These are phyloP conservation scores for Nebria brevicollis DNA, from an alignment of 2,888 invertebrate genomes.

Conservation along the genomic window DNA sequence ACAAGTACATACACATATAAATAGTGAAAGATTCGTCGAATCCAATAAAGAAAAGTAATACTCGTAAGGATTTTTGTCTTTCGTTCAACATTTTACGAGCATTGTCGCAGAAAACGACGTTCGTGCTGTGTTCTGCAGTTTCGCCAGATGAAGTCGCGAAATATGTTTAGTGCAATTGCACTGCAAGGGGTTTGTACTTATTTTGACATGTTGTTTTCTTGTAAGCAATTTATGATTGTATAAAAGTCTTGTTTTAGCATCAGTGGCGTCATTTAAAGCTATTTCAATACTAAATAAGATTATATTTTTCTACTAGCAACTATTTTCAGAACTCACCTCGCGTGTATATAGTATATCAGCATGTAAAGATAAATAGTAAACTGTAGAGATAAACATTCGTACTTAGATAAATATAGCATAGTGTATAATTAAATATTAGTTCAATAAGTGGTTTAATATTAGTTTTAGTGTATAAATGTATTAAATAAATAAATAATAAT, in stretches of 20 bases:
- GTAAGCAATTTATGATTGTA: constrained; percentile 16
- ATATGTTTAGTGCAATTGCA: constrained; percentile 10
- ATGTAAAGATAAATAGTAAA: no score
- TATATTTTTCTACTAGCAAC: no score
- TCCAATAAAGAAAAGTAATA: constrained; percentile 12
- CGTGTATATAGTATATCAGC: no score
- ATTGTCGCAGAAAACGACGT: background rate
- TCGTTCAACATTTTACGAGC: constrained; percentile 8
- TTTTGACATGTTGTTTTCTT: constrained; percentile 5
- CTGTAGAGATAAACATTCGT: no score
- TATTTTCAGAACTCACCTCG: no score
- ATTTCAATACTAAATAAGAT: no score
- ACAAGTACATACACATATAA: constrained; percentile 10
- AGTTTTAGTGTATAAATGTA: no score
- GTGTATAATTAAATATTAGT: no score
- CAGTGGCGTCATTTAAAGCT: no score
- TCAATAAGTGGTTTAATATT: no score
- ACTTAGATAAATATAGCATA: no score
- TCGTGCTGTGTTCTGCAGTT: background rate
- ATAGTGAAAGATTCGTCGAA: constrained; percentile 8
- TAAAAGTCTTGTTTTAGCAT: background rate
- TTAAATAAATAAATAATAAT: no score
- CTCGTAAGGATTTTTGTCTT: constrained; percentile 3
- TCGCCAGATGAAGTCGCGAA: constrained; percentile 3
- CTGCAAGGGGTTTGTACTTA: constrained; percentile 8